A percentile compares a stretch with the other conserved stretches of the same genome.
phyloP scores from a whole-genome alignment of 2,888 invertebrate genomes.

The Linyphia triangularis region DNA sequence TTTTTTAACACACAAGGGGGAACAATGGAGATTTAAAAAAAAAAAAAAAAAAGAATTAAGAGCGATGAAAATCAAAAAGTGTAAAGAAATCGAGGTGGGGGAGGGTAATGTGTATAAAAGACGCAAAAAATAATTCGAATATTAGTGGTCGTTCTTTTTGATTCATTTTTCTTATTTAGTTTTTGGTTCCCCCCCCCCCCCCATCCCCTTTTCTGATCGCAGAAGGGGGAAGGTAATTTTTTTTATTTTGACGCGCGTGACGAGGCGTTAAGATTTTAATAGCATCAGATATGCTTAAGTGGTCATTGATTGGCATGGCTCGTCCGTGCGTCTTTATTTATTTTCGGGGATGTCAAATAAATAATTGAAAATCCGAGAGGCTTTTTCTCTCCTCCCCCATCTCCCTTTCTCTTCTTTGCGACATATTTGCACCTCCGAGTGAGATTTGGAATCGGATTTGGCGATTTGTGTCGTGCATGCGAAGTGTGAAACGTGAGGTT shows the following conservation, averaged over 20 bases:
- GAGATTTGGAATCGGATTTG: no score
- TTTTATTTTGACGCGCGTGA: slow-evolving; percentile 50
- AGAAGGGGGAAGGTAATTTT: slow-evolving; percentile 38
- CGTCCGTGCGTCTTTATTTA: slow-evolving; percentile 56
- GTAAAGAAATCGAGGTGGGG: slow-evolving; percentile 45
- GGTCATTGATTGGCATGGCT: slow-evolving; percentile 64
- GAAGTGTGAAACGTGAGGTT: no score
- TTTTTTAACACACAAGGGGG: background rate
- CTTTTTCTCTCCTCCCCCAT: no score
- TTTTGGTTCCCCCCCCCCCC: slow-evolving; percentile 8
- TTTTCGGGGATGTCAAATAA: slow-evolving; percentile 70
- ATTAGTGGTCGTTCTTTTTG: slow-evolving; percentile 44
- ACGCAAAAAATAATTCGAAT: slow-evolving; percentile 49
- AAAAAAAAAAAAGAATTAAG: slow-evolving; percentile 61
- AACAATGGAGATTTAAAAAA: background rate
- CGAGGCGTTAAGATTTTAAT: slow-evolving; percentile 73
- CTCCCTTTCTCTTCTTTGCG: no score
- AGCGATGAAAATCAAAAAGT: slow-evolving; percentile 72
- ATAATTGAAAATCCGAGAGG: slow-evolving; percentile 55
- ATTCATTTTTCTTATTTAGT: background rate
- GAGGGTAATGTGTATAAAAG: slow-evolving; percentile 49
- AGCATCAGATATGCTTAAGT: slow-evolving; percentile 72
- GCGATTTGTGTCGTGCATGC: no score
- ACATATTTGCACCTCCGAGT: no score
- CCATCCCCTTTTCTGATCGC: slow-evolving; percentile 12